These are phyloP conservation scores for Tyto alba DNA, from an alignment of 2,113 vertebrate species.

Conservation along the genomic window DNA sequence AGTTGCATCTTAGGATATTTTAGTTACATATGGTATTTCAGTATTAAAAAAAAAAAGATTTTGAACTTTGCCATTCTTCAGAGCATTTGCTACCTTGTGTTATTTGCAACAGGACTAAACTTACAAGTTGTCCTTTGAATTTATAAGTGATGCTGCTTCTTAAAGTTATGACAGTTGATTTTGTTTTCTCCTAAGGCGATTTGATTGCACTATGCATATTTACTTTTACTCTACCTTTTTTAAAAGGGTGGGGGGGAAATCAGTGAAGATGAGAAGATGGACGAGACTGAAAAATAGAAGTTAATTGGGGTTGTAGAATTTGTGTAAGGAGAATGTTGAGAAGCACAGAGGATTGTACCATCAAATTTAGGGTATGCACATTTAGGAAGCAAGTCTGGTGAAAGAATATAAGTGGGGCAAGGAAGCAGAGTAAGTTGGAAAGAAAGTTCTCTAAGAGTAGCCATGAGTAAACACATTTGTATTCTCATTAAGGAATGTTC, in stretches of 20 bases:
- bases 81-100: not conserved
- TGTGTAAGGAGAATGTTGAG: not conserved
- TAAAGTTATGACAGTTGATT: not conserved
- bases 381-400: not conserved
- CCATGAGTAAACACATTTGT: not conserved
- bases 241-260: too few species aligned
- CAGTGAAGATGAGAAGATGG: not conserved
- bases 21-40: not conserved
- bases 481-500: not conserved
- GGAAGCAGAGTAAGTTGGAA: not conserved
- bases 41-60: not conserved
- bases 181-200: not conserved
- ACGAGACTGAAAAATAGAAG: not conserved
- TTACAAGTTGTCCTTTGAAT: not conserved
- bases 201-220: not conserved
- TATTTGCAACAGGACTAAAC: not conserved
- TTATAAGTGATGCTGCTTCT: not conserved
- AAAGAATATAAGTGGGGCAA: not conserved
- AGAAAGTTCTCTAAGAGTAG: not conserved
- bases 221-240: not conserved
- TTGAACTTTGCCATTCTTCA: not conserved
- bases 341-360: not conserved
- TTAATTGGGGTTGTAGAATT: not conserved
- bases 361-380: not conserved
- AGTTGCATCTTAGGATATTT: not conserved